phyloP scores from a whole-genome alignment of 2,888 invertebrate genomes.

The Hetaerina titia region DNA sequence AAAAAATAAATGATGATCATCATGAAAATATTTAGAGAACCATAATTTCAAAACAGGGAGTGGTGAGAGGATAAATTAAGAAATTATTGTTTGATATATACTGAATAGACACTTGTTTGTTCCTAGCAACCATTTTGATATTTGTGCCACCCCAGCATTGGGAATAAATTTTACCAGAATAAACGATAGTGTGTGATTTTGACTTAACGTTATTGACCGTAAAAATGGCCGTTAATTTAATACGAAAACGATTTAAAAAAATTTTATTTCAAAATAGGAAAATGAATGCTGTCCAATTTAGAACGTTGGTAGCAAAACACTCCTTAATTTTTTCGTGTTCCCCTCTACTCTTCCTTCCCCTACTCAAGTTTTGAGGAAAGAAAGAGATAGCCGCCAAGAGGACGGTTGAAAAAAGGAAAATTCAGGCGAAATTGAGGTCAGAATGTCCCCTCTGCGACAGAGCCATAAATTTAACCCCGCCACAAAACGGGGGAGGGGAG shows the following conservation, averaged over 20 bases:
- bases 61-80: too few relatives aligned
- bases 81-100: too few relatives aligned
- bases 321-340: neutral
- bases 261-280: constrained; percentile 8
- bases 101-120: too few relatives aligned
- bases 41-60: too few relatives aligned
- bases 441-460: neutral
- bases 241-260: constrained; percentile 2
- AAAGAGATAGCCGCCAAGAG: neutral
- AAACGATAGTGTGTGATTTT: neutral
- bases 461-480: constrained; percentile 33
- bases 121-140: too few relatives aligned
- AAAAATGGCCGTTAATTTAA: constrained; percentile 24
- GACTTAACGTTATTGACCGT: neutral
- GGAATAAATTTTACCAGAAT: neutral
- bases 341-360: neutral
- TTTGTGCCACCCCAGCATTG: too few relatives aligned
- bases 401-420: neutral
- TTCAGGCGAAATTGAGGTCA: constrained; percentile 9
- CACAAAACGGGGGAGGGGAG: neutral
- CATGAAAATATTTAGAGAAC: too few relatives aligned
- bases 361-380: neutral
- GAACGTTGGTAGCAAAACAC: neutral
- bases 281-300: neutral
- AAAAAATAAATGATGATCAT: too few relatives aligned